These are phyloP conservation scores for Temnothorax ravouxi DNA, from an alignment of 2,888 invertebrate species.

Conservation along the genomic window DNA sequence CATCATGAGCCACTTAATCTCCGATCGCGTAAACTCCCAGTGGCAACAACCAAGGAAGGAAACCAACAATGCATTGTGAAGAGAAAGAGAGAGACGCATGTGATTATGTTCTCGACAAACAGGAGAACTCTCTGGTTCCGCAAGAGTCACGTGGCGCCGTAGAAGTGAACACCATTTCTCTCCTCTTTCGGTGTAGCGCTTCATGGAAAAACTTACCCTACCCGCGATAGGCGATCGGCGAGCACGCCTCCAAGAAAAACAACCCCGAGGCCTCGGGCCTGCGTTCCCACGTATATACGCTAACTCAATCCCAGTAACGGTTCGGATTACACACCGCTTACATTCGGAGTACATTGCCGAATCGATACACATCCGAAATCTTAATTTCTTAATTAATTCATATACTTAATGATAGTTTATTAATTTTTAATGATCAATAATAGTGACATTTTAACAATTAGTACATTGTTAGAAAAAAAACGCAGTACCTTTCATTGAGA, in stretches of 20 bases:
- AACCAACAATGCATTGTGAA: constrained; percentile 58
- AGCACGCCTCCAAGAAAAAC: constrained; percentile 74
- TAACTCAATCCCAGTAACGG: constrained; percentile 63
- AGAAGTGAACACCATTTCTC: constrained; percentile 61
- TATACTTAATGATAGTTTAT: not conserved
- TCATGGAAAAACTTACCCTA: constrained; percentile 69
- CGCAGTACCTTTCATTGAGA: not conserved
- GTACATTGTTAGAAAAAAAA: not conserved
- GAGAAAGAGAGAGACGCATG: constrained; percentile 57
- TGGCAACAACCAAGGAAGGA: constrained; percentile 74
- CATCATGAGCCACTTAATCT: constrained; percentile 84
- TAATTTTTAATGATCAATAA: not conserved
- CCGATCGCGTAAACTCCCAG: constrained; percentile 77
- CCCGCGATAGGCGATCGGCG: constrained; percentile 60
- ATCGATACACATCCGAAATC: not conserved
- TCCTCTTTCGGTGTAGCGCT: constrained; percentile 36
- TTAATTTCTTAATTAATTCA: not conserved
- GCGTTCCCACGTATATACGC: constrained; percentile 72
- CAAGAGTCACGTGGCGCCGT: constrained; percentile 73
- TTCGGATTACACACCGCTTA: constrained; percentile 67
- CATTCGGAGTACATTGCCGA: not conserved
- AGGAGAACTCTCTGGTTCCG: constrained; percentile 62
- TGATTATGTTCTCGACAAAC: constrained; percentile 79
- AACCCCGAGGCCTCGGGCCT: constrained; percentile 66
- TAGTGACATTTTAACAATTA: not conserved